Percentiles rank a stretch among this genome's conserved stretches.
These are phyloP conservation scores for Cephonodes hylas DNA, from an alignment of 2,888 invertebrate species.

Conservation along the genomic window DNA sequence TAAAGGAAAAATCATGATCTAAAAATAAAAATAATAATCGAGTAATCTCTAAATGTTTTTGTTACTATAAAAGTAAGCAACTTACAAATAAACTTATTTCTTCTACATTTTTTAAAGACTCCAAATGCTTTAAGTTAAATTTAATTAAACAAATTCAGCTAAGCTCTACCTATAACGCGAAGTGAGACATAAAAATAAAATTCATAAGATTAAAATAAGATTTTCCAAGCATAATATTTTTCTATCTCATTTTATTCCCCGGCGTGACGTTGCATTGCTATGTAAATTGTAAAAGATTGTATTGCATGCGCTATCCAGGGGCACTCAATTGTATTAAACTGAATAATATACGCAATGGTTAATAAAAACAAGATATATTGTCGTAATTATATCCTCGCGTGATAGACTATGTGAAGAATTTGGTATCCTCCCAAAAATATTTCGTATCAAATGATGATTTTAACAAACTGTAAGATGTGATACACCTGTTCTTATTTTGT, in stretches of 20 bases:
- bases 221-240: slow-evolving; percentile 5
- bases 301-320: background rate
- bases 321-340: background rate
- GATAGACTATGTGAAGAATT: slow-evolving; percentile 40
- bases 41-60: too few relatives aligned
- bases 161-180: background rate
- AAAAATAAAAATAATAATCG: too few relatives aligned
- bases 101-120: too few relatives aligned
- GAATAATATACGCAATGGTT: background rate
- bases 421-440: too few relatives aligned
- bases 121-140: background rate
- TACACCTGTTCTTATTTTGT: slow-evolving; percentile 63
- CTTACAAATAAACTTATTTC: too few relatives aligned
- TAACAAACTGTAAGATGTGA: slow-evolving; percentile 45
- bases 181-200: background rate
- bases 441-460: slow-evolving; percentile 24
- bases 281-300: background rate
- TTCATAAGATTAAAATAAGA: background rate
- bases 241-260: background rate
- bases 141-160: background rate
- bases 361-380: background rate
- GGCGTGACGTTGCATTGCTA: background rate
- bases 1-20: too few relatives aligned
- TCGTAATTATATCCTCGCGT: background rate
- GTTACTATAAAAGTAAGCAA: too few relatives aligned